Evolutionary conservation across 2,797 vertebrate species (phyloP), one percentile per base, ranked within the genome.

Genomic region (Eulemur albifrons): DNA sequence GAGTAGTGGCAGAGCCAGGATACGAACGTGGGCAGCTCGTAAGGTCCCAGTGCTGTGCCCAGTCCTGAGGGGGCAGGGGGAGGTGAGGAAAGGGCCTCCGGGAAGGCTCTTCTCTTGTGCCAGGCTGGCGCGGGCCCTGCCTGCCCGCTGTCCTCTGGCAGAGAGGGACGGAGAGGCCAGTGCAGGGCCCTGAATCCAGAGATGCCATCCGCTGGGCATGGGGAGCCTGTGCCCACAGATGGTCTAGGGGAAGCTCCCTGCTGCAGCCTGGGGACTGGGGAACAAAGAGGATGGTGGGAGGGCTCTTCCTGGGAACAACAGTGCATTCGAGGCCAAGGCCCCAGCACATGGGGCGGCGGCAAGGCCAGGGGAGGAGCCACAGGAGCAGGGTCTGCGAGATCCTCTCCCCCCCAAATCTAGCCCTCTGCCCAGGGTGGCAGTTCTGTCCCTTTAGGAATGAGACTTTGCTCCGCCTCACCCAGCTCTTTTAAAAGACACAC

Each of bases 61-160:
- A 1, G 59, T 25, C 67, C 69, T 4, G 1, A 5, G 6, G 35
- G 15, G 45, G 11, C 14, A 2, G 4, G 63, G 35, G 4, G 1
- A 27, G 70, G 25, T 2, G 17, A 32, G 21, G 4, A 21, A 43
- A 21, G 54, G 7, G 3, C 20, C 13, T 35, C 10, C 4, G 1
- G 45, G 45, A 45, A 63, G 40, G n/a, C 18, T 45, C 48, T 14
- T 18, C 54, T 65, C 2, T 9, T 4, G 0, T 9, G 63, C 50
- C 38, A 10, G 4, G 30, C 52, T 38, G 18, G 23, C 1, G 0
- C 0, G 4, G 57, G 50, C 25, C 23, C 43, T 2, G 11, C 40
- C 63, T 63, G 15, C 79, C 79, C 35, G 7, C 48, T 15, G 35
- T 38, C 57, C n/a, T 15, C n/a, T 0, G 76, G 52, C 20, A 57